Base-by-base conservation (phyloP, 2,113 vertebrate species). In the Leptobrachium ailaonicum region DNA sequence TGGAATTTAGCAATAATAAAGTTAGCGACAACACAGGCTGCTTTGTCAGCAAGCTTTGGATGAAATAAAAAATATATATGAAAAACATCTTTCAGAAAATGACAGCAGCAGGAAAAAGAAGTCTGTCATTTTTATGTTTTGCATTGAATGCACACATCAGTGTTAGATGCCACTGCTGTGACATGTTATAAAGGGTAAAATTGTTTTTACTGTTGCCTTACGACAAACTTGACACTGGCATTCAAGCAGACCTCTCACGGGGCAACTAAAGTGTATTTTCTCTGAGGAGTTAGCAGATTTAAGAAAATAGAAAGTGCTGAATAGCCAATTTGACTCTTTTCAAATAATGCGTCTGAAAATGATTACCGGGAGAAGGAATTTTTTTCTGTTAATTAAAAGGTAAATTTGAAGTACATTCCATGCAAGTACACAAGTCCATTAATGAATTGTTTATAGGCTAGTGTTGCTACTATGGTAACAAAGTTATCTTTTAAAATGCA, bases 211-310 rank as follows among this genome's bases (percentile, higher is more conserved):
- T 20, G 47, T 69, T 75, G 71, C 54, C 32, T 76, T 66, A 84
- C 54, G 78, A 74, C 71, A 86, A 43, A 80, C 84, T 83, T 83
- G 70, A 83, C 56, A 85, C 13, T 71, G 79, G 79, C 85, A 87
- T 84, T 20, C 56, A 88, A 83, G 66, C 75, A 83, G 66, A 76
- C 73, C 44, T 73, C 86, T 84, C 4, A 82, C 47, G 78, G 68
- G 78, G 78, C 63, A 74, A 50, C 78, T 68, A 80, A 80, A 68
- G 71, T 44, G 43, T 58, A 73, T 73, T 73, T 80, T 80, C 71
- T 80, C 63, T 40, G 63, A 60, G 50, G 78, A 66, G 66, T 67
- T 73, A 80, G 78, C 78, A 40, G 50, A 80, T 74, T 58, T 68
- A 67, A 5, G n/a, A 80, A 80, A 54, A 80, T 32, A 66, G 60